Evolutionary conservation across 2,797 vertebrate species (phyloP).

Genomic region (Cercopithecus hamlyni): DNA sequence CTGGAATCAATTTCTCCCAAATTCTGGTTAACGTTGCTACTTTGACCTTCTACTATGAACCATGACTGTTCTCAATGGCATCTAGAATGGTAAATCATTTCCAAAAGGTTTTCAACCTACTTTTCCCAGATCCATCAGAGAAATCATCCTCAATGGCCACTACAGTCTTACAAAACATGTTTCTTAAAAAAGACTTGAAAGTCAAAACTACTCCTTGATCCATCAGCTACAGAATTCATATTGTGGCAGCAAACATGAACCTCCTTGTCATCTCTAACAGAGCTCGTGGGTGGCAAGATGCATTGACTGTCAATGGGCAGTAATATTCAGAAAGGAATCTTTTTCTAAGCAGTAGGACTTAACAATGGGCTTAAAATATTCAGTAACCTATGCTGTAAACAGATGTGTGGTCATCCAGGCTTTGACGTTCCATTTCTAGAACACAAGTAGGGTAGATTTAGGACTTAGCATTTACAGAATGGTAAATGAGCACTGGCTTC

Average conservation of each 20-base stretch:
- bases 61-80: not conserved
- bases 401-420: not conserved
- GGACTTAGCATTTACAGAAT: not conserved
- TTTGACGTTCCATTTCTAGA: not conserved
- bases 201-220: not conserved
- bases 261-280: not conserved
- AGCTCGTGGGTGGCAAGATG: not conserved
- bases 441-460: not conserved
- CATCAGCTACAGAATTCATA: not conserved
- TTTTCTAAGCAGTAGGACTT: not conserved
- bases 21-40: not conserved
- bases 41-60: not conserved
- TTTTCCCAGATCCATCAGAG: not conserved
- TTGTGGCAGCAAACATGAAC: not conserved
- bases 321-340: not conserved
- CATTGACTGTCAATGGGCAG: not conserved
- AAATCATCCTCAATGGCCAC: not conserved
- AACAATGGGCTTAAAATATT: not conserved
- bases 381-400: not conserved
- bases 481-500: not conserved
- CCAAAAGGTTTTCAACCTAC: not conserved
- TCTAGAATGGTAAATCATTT: not conserved
- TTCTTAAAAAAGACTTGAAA: not conserved
- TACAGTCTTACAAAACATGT: not conserved
- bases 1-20: not conserved